These are phyloP conservation scores for Synergus umbraculus DNA, from an alignment of 2,888 invertebrate species.

Conservation along the genomic window DNA sequence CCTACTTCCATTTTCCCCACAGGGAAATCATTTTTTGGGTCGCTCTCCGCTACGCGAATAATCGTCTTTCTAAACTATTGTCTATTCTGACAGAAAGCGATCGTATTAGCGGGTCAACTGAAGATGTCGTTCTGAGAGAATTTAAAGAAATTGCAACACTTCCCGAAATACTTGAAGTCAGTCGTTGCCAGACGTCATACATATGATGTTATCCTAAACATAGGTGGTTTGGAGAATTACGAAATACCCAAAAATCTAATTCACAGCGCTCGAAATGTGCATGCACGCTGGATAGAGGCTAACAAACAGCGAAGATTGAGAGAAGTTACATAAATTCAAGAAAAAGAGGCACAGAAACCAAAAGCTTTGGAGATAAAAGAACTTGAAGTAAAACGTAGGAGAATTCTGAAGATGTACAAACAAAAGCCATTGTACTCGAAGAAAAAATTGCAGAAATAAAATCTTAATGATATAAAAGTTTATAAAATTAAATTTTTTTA, in stretches of 20 bases:
- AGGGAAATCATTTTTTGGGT: too few relatives aligned
- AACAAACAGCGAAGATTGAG: neutral
- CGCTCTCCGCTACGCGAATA: too few relatives aligned
- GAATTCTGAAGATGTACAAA: neutral
- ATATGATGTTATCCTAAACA: slow-evolving; percentile 50
- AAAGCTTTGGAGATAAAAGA: neutral
- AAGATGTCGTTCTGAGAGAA: slow-evolving; percentile 41
- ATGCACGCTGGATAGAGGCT: slow-evolving; percentile 43
- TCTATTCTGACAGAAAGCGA: slow-evolving; percentile 39
- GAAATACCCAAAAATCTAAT: slow-evolving; percentile 51
- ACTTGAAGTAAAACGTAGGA: neutral
- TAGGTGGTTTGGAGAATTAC: slow-evolving; percentile 50
- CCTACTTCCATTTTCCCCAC: too few relatives aligned
- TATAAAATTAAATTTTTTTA: too few relatives aligned
- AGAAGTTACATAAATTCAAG: neutral
- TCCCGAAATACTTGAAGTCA: slow-evolving; percentile 36
- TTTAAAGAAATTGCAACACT: slow-evolving; percentile 33
- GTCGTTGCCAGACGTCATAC: slow-evolving; percentile 51
- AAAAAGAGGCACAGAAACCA: neutral
- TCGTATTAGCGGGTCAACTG: slow-evolving; percentile 33
- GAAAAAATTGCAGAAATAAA: neutral
- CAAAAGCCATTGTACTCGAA: neutral
- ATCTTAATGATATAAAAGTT: too few relatives aligned
- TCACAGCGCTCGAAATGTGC: slow-evolving; percentile 49
- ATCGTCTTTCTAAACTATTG: slow-evolving; percentile 36